Evolutionary conservation across 2,888 invertebrate species (phyloP).

Genomic region (Erynnis tages): DNA sequence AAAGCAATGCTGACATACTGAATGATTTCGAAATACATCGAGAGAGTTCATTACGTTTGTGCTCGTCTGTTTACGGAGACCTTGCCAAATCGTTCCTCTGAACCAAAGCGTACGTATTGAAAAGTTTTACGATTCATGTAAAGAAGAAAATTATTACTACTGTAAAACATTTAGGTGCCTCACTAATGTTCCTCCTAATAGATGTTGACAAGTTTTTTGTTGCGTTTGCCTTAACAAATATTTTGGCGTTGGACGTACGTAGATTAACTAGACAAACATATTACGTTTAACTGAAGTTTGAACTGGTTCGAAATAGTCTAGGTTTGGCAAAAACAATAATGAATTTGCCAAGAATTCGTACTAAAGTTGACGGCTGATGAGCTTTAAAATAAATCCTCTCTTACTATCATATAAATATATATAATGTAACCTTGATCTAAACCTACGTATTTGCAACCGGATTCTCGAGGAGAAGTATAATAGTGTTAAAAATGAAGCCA

Average conservation of each 20-base stretch:
- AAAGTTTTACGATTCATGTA: slow-evolving; percentile 1
- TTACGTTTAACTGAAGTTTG: slow-evolving; percentile 17
- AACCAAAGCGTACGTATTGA: slow-evolving; percentile 1
- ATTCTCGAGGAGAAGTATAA: not conserved
- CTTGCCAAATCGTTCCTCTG: slow-evolving; percentile 18
- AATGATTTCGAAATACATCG: not conserved
- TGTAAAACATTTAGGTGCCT: not conserved
- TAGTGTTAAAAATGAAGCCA: not conserved
- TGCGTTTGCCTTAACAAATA: not conserved
- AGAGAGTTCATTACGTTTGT: slow-evolving; percentile 1
- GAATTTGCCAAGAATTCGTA: slow-evolving; percentile 37
- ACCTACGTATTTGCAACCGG: not conserved
- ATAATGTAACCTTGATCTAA: slow-evolving; percentile 13
- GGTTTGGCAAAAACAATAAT: slow-evolving; percentile 50
- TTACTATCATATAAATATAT: not conserved
- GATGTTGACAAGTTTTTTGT: slow-evolving; percentile 1
- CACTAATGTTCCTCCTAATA: no score
- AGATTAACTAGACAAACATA: not conserved
- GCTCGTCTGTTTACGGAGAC: slow-evolving; percentile 4
- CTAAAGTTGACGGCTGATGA: slow-evolving; percentile 27
- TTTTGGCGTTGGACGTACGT: not conserved
- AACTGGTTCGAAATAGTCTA: slow-evolving; percentile 29
- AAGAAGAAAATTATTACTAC: not conserved
- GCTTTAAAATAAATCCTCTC: slow-evolving; percentile 25
- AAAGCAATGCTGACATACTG: not conserved